Percentiles rank a stretch among this genome's conserved stretches.
Conservation (phyloP, 2,888 invertebrate genomes). For the Sminthurides aquaticus region DNA sequence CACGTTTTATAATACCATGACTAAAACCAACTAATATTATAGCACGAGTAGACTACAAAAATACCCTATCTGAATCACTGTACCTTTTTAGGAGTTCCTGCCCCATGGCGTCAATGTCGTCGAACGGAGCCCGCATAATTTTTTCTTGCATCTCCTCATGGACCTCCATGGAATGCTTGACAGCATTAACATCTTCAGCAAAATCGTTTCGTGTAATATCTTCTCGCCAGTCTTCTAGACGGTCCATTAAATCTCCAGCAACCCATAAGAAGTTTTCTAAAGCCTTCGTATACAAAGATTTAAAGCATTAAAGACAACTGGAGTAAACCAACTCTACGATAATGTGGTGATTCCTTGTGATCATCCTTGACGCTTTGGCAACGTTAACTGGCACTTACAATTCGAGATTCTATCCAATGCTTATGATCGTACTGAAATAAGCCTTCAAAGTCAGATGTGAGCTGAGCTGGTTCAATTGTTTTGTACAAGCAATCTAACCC, state of each 20-base stretch:
- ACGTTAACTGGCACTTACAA: too few species aligned
- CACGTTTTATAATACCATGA: too few species aligned
- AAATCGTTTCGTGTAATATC: slow-evolving; percentile 87
- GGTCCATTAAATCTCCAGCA: slow-evolving; percentile 83
- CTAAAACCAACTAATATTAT: too few species aligned
- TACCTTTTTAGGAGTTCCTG: slow-evolving; percentile 56
- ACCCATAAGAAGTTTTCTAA: slow-evolving; percentile 95
- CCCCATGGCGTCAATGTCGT: slow-evolving; percentile 85
- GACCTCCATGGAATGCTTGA: slow-evolving; percentile 82
- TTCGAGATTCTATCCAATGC: slow-evolving; percentile 91
- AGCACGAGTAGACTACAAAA: background rate
- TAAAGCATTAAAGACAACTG: background rate
- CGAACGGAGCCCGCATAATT: slow-evolving; percentile 86
- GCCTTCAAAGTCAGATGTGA: slow-evolving; percentile 90
- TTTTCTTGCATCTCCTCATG: slow-evolving; percentile 91
- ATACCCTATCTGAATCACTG: too few species aligned
- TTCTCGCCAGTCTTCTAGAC: slow-evolving; percentile 86
- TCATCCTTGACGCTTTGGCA: too few species aligned
- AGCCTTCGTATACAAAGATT: slow-evolving; percentile 52
- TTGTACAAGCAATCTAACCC: slow-evolving; percentile 89
- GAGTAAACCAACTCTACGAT: too few species aligned
- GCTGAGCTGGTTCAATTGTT: slow-evolving; percentile 83
- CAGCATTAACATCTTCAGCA: slow-evolving; percentile 87
- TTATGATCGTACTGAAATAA: slow-evolving; percentile 89
- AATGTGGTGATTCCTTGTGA: too few species aligned